Percentiles rank a stretch among this genome's conserved stretches.
phyloP scores from a whole-genome alignment of 2,113 vertebrate species.

The Antechinus stuartii region DNA sequence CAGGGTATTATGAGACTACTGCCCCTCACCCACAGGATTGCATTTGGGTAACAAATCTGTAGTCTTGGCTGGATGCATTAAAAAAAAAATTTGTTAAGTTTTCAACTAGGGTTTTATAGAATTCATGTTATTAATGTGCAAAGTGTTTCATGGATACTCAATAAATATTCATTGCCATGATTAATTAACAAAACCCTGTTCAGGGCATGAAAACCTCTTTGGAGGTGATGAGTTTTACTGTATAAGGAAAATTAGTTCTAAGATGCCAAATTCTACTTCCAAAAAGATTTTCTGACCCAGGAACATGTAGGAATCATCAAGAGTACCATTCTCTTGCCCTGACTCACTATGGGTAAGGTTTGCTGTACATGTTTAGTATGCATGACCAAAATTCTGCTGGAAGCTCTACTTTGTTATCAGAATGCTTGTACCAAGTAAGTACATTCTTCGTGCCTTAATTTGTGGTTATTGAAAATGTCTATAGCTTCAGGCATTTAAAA shows the following conservation, averaged over 20 bases:
- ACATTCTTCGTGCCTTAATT: slow-evolving; percentile 41
- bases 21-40: neutral
- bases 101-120: slow-evolving; percentile 16
- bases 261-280: neutral
- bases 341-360: neutral
- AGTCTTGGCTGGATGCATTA: neutral
- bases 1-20: too few relatives aligned
- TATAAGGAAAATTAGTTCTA: neutral
- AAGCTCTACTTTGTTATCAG: slow-evolving; percentile 26
- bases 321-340: neutral
- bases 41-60: neutral
- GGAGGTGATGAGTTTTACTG: slow-evolving; percentile 16
- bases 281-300: neutral
- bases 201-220: neutral
- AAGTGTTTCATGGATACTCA: neutral
- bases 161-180: neutral
- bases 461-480: slow-evolving; percentile 31
- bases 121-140: neutral
- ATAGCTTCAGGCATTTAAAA: neutral
- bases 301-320: neutral
- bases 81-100: neutral
- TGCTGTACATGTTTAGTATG: neutral
- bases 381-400: slow-evolving; percentile 8
- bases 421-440: neutral
- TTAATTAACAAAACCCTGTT: slow-evolving; percentile 27